Evolutionary conservation across 2,113 vertebrate species (phyloP).

Genomic region (Trachemys scripta): DNA sequence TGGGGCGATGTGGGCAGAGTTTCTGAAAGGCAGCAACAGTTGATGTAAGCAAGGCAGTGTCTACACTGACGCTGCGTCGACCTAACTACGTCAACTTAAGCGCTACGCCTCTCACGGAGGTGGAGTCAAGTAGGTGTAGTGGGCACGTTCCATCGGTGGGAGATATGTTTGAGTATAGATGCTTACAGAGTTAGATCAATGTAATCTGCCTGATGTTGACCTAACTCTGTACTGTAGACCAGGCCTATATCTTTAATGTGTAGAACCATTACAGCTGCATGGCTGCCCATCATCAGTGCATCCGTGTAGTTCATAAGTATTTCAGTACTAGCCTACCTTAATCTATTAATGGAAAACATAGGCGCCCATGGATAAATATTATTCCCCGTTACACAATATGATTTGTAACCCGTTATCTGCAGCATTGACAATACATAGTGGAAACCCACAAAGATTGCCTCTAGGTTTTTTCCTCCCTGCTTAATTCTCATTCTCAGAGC

Average conservation of each 20-base stretch:
- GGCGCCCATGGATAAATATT: constrained; percentile 65
- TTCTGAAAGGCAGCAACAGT: no score
- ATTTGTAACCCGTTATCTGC: constrained; percentile 68
- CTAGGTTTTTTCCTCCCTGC: background rate
- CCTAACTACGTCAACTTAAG: no score
- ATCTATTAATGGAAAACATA: constrained; percentile 57
- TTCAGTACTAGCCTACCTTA: constrained; percentile 41
- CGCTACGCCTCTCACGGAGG: no score
- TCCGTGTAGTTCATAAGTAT: constrained; percentile 41
- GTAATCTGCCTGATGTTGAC: no score
- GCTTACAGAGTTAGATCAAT: no score
- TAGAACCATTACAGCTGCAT: constrained; percentile 31
- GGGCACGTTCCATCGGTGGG: no score
- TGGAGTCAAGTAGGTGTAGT: no score
- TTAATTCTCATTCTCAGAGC: background rate
- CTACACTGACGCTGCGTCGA: no score
- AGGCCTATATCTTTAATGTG: constrained; percentile 33
- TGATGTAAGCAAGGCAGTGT: no score
- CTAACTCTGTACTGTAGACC: no score
- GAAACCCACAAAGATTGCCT: constrained; percentile 18
- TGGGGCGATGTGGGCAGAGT: no score
- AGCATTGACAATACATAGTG: constrained; percentile 58
- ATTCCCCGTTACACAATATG: constrained; percentile 18
- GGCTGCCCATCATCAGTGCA: constrained; percentile 52
- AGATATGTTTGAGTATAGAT: no score